phyloP scores from a whole-genome alignment of 2,888 invertebrate species.

The Alloplasta piceator region DNA sequence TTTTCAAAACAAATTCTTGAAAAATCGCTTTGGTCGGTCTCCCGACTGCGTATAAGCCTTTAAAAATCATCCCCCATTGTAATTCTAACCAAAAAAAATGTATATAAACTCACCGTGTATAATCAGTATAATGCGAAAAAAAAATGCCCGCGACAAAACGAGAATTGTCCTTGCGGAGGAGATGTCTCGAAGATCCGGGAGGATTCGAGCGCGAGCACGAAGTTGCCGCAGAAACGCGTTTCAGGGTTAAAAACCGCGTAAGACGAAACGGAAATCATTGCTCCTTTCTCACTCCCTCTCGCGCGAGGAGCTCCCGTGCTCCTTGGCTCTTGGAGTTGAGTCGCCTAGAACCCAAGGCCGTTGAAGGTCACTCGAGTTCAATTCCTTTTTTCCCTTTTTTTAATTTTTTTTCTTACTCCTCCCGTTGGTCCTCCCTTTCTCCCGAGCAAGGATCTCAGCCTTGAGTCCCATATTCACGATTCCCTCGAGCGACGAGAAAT shows the following conservation, averaged over 20 bases:
- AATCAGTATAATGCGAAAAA: too few relatives aligned
- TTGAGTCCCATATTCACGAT: slow-evolving; percentile 59
- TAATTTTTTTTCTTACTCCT: slow-evolving; percentile 56
- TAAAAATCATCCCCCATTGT: too few relatives aligned
- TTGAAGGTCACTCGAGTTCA: slow-evolving; percentile 75
- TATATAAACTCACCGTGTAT: too few relatives aligned
- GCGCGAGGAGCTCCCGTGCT: slow-evolving; percentile 33
- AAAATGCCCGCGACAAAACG: not conserved
- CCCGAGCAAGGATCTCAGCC: slow-evolving; percentile 45
- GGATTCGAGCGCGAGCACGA: slow-evolving; percentile 40
- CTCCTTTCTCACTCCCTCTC: slow-evolving; percentile 25
- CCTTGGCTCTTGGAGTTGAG: slow-evolving; percentile 51
- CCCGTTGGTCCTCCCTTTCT: slow-evolving; percentile 62
- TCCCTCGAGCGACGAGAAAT: slow-evolving; percentile 53
- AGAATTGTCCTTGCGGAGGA: slow-evolving; percentile 34
- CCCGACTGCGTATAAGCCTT: too few relatives aligned
- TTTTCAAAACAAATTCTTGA: too few relatives aligned
- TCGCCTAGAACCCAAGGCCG: slow-evolving; percentile 74
- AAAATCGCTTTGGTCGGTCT: too few relatives aligned
- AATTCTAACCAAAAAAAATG: too few relatives aligned
- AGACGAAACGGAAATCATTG: slow-evolving; percentile 70
- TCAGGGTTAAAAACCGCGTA: slow-evolving; percentile 66
- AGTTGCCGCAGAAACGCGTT: slow-evolving; percentile 51
- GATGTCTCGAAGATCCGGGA: slow-evolving; percentile 60
- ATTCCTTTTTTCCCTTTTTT: slow-evolving; percentile 64